Percentiles rank a stretch among this genome's conserved stretches.
phyloP scores from a whole-genome alignment of 2,888 invertebrate genomes.

The Ommatoiulus sabulosus region DNA sequence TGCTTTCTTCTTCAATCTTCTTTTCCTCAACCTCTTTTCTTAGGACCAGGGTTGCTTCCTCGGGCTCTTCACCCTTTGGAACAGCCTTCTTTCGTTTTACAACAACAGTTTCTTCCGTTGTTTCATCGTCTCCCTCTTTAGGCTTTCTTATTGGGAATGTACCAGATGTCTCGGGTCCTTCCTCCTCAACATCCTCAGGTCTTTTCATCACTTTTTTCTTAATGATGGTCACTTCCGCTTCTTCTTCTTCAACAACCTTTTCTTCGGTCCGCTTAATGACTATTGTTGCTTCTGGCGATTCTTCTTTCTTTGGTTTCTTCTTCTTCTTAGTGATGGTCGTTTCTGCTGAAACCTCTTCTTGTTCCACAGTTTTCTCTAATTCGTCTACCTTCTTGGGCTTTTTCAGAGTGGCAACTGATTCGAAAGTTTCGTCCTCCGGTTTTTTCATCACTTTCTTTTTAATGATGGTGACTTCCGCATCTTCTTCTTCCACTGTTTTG shows the following conservation, averaged over 20 bases:
- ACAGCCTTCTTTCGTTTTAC: conserved; percentile 52
- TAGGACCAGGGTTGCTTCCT: conserved; percentile 61
- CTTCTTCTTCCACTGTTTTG: conserved; percentile 56
- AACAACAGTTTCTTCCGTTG: conserved; percentile 50
- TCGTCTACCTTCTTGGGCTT: conserved; percentile 21
- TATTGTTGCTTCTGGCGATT: conserved; percentile 42
- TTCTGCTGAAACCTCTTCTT: conserved; percentile 47
- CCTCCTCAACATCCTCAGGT: neutral
- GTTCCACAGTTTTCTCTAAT: conserved; percentile 45
- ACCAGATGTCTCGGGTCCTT: neutral
- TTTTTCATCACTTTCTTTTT: conserved; percentile 42
- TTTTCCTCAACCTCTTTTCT: conserved; percentile 59
- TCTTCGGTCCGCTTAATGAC: conserved; percentile 41
- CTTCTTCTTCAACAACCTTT: conserved; percentile 58
- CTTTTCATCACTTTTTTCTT: conserved; percentile 40
- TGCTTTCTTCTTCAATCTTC: conserved; percentile 52
- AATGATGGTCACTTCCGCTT: conserved; percentile 60
- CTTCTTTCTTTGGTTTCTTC: conserved; percentile 54
- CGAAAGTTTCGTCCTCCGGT: conserved; percentile 50
- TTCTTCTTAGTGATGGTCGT: conserved; percentile 57
- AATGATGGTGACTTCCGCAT: conserved; percentile 60
- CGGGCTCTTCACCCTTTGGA: conserved; percentile 54
- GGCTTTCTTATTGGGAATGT: conserved; percentile 46
- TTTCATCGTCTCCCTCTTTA: conserved; percentile 55
- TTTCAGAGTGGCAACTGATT: conserved; percentile 58